Conservation (phyloP, 1,140 invertebrate species). For the Psix sp. region DNA sequence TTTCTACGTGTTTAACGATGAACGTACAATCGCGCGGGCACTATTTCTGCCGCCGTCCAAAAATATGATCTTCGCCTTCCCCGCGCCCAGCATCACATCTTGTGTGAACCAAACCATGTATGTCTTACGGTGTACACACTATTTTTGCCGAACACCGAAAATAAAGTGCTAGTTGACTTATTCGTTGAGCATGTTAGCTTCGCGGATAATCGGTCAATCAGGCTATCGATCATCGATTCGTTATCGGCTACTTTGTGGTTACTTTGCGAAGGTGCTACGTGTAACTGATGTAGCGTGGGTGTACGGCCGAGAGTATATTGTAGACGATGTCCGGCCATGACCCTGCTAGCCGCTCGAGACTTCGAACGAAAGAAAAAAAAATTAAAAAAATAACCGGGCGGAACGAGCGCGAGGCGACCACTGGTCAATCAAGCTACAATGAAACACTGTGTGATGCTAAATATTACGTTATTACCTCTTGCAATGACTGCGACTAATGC, state of each 20-base stretch:
- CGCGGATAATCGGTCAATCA: too few relatives aligned
- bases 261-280: constrained; percentile 37
- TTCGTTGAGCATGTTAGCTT: too few relatives aligned
- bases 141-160: constrained; percentile 45
- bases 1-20: constrained; percentile 43
- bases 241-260: too few relatives aligned
- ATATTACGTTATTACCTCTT: constrained; percentile 30
- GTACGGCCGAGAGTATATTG: constrained; percentile 64
- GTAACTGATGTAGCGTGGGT: constrained; percentile 71
- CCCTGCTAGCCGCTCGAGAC: constrained; percentile 70
- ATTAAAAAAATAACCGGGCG: constrained; percentile 40
- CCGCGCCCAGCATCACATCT: constrained; percentile 27
- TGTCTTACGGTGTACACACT: constrained; percentile 37
- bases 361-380: constrained; percentile 62
- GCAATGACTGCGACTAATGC: constrained; percentile 30
- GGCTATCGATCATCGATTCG: too few relatives aligned
- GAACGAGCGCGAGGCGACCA: constrained; percentile 53
- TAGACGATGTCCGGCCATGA: constrained; percentile 77
- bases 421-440: constrained; percentile 66
- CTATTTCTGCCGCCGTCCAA: constrained; percentile 61
- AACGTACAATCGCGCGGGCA: constrained; percentile 56
- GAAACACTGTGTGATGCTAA: constrained; percentile 61
- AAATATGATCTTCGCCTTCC: constrained; percentile 57
- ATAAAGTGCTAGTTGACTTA: constrained; percentile 24
- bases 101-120: constrained; percentile 46